A percentile compares a stretch with the other conserved stretches of the same genome.
phyloP scores from a whole-genome alignment of 2,113 vertebrate species.

The Gobius niger region DNA sequence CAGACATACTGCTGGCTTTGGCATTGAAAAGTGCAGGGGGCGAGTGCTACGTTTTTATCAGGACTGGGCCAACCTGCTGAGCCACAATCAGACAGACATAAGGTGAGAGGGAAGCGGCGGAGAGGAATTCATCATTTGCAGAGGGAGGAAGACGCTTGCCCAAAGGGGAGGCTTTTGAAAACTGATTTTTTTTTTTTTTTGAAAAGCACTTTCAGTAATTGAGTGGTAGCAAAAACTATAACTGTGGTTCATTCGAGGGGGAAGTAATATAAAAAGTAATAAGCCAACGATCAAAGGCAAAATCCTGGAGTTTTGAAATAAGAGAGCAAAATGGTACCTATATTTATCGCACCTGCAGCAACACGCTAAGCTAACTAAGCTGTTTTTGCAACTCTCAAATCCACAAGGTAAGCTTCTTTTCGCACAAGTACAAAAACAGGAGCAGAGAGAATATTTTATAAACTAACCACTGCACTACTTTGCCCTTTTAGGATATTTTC shows the following conservation, averaged over 20 bases:
- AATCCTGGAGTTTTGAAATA: constrained; percentile 9
- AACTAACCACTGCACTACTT: neutral
- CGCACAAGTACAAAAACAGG: neutral
- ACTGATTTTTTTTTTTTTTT: constrained; percentile 10
- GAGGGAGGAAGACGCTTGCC: constrained; percentile 39
- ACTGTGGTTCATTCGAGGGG: neutral
- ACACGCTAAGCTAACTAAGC: constrained; percentile 3
- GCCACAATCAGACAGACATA: constrained; percentile 28
- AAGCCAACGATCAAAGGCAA: constrained; percentile 9
- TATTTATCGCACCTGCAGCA: constrained; percentile 15
- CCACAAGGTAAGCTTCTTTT: neutral
- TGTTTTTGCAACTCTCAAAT: constrained; percentile 9
- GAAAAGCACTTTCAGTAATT: constrained; percentile 12
- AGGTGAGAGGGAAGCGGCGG: constrained; percentile 25
- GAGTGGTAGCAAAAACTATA: constrained; percentile 19
- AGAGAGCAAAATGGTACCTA: constrained; percentile 8
- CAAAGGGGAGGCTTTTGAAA: constrained; percentile 36
- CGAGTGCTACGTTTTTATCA: constrained; percentile 10
- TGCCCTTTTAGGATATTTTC: neutral
- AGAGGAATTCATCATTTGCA: constrained; percentile 41
- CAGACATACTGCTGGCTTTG: constrained; percentile 6
- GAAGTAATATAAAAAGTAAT: neutral
- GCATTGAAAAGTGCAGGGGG: constrained; percentile 14
- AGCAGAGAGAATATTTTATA: constrained; percentile 2
- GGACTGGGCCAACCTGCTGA: constrained; percentile 6